Base-by-base conservation (phyloP, 1,140 invertebrate species). In the Sycophila sp. region DNA sequence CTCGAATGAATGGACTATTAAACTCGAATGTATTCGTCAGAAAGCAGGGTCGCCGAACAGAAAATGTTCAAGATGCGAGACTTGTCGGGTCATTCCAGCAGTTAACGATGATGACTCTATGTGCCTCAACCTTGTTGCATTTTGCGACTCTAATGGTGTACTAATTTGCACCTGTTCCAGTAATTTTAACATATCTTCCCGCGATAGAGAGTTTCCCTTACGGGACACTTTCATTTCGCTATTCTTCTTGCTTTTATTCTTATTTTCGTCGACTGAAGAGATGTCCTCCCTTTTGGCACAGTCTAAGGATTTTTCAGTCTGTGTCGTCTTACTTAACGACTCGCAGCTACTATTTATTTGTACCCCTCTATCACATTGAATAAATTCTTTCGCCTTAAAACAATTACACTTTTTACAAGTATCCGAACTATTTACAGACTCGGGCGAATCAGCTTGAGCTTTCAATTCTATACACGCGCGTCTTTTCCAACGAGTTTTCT, bases 131-230 rank as follows among this genome's bases (percentile, higher is more conserved):
- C 75, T 73, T 8, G n/a, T 22, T 5, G 45, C 15, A 13, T 40
- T 55, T 38, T 58, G 60, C 13, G 36, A 72, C 3, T 79, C 71
- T 19, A 81, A 7, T 17, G 83, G 78, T 11, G 77, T 73, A 67
- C 74, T 82, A 59, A 86, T 86, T 51, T 85, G 82, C 4, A 78
- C 81, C 55, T 85, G 76, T 22, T 86, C 84, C 40, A 86, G 71
- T 11, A 86, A 72, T 69, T 82, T 82, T 32, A 86, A 36, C 78
- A 86, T 85, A 53, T 78, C 79, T 36, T 85, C 79, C 0, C 78
- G 80, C 15, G 80, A 80, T 40, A 85, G 63, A 17, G 78, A 62
- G 63, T 72, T 80, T 51, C 56, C 60, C 22, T 40, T 40, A 13
- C 45, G 56, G 10, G 49, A 4, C 5, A 24, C 2, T 4, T 32